Conservation (phyloP, 2,113 vertebrate species). For the Sceloporus tristichus region DNA sequence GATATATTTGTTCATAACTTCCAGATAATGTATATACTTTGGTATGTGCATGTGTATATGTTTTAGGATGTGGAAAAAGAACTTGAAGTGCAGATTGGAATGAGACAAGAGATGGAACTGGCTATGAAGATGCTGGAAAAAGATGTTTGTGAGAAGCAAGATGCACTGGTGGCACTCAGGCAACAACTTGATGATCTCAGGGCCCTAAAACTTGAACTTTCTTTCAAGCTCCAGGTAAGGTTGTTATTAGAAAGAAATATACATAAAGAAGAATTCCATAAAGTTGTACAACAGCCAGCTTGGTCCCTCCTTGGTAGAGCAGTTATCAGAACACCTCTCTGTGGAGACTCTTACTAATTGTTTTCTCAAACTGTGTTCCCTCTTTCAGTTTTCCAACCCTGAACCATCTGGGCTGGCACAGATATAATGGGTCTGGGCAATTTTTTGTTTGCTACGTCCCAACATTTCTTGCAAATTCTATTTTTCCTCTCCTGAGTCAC, state of each 20-base stretch:
- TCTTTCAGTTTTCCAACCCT: background rate
- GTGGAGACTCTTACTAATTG: background rate
- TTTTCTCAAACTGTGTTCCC: background rate
- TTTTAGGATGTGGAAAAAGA: conserved; percentile 96
- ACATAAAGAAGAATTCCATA: background rate
- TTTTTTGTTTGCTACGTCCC: too few species aligned
- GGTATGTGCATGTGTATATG: background rate
- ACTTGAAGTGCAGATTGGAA: conserved; percentile 95
- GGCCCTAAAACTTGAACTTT: conserved; percentile 93
- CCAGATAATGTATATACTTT: background rate
- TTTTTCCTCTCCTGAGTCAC: too few species aligned
- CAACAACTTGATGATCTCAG: conserved; percentile 95
- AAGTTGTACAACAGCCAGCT: background rate
- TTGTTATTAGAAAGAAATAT: background rate
- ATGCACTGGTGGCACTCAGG: conserved; percentile 91
- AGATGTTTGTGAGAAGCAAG: conserved; percentile 97
- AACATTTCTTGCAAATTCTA: too few species aligned
- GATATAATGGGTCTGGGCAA: too few species aligned
- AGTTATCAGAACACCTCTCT: too few species aligned
- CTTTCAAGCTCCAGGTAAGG: conserved; percentile 93
- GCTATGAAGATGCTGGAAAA: conserved; percentile 99
- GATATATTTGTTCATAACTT: background rate
- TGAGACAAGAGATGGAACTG: conserved; percentile 98
- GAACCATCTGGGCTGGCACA: background rate
- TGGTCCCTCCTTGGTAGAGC: background rate